These are phyloP conservation scores for Melanotaenia maccullochi DNA, from an alignment of 2,797 vertebrate genomes.

Conservation along the genomic window DNA sequence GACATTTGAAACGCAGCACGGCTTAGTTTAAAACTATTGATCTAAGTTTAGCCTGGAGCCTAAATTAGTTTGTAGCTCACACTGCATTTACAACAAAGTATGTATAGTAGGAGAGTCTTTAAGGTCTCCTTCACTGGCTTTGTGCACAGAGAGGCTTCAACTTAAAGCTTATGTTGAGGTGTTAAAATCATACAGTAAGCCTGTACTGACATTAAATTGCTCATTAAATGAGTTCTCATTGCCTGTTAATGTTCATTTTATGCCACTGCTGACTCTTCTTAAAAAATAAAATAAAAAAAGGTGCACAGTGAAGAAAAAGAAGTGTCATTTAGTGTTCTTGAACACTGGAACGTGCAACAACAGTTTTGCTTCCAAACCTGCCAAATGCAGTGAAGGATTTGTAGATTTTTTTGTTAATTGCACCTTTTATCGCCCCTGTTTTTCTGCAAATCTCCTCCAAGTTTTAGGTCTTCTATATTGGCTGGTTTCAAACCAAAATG, in stretches of 20 bases:
- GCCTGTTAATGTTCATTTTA: too few relatives aligned
- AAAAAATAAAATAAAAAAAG: background rate
- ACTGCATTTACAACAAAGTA: conserved; percentile 24
- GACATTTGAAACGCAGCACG: conserved; percentile 50
- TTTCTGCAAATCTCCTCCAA: background rate
- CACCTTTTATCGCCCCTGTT: background rate
- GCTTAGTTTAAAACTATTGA: conserved; percentile 48
- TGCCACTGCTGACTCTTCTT: too few relatives aligned
- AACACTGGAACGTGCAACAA: background rate
- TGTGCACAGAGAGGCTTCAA: background rate
- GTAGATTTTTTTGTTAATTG: background rate
- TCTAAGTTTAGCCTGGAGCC: conserved; percentile 63
- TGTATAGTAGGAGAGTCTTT: conserved; percentile 25
- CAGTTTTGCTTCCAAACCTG: background rate
- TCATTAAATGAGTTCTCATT: too few relatives aligned
- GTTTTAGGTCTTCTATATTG: background rate
- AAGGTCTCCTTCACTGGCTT: conserved; percentile 16
- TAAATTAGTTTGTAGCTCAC: conserved; percentile 42
- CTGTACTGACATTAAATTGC: too few relatives aligned
- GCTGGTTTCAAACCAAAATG: background rate
- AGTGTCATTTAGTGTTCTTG: background rate
- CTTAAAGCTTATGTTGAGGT: too few relatives aligned
- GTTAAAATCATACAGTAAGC: too few relatives aligned
- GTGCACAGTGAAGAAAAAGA: background rate
- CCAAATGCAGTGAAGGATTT: background rate